Evolutionary conservation across 2,113 vertebrate genomes (phyloP).

Genomic region (Nibea coibor): DNA sequence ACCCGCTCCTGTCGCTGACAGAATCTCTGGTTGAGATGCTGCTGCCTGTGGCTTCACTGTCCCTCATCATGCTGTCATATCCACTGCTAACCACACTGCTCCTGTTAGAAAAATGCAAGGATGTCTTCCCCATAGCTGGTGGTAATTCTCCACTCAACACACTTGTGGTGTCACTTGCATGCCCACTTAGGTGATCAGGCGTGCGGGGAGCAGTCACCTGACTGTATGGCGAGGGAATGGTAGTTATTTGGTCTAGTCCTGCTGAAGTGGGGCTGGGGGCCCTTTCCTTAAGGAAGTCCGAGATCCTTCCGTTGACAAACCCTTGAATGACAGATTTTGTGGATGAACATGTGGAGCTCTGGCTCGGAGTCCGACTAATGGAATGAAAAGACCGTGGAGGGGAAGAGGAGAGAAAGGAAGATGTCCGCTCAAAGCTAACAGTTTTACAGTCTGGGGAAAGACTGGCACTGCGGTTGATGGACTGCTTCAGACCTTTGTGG

Average conservation of each 20-base stretch:
- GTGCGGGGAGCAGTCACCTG: slow-evolving; percentile 91
- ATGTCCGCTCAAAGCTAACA: slow-evolving; percentile 80
- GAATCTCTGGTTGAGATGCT: slow-evolving; percentile 91
- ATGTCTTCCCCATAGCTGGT: slow-evolving; percentile 96
- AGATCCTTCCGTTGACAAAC: slow-evolving; percentile 89
- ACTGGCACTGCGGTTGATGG: slow-evolving; percentile 88
- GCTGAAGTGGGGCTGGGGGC: slow-evolving; percentile 68
- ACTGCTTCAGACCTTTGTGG: slow-evolving; percentile 89
- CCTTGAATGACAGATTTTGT: slow-evolving; percentile 87
- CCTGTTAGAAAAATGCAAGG: slow-evolving; percentile 93
- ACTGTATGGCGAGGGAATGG: slow-evolving; percentile 94
- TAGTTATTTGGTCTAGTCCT: slow-evolving; percentile 59
- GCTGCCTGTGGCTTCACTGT: slow-evolving; percentile 93
- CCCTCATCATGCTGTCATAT: slow-evolving; percentile 94
- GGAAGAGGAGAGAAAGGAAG: slow-evolving; percentile 71
- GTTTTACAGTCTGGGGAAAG: slow-evolving; percentile 89
- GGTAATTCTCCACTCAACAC: slow-evolving; percentile 96
- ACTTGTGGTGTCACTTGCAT: slow-evolving; percentile 96
- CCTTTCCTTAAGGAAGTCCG: slow-evolving; percentile 87
- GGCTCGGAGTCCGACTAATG: slow-evolving; percentile 88
- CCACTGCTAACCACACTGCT: slow-evolving; percentile 90
- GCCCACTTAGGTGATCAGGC: slow-evolving; percentile 92
- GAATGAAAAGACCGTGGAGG: slow-evolving; percentile 91
- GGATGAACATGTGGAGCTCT: slow-evolving; percentile 79
- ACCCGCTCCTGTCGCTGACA: slow-evolving; percentile 80